These are phyloP conservation scores for Alethe castanea DNA, from an alignment of 2,113 vertebrate species.

Conservation along the genomic window DNA sequence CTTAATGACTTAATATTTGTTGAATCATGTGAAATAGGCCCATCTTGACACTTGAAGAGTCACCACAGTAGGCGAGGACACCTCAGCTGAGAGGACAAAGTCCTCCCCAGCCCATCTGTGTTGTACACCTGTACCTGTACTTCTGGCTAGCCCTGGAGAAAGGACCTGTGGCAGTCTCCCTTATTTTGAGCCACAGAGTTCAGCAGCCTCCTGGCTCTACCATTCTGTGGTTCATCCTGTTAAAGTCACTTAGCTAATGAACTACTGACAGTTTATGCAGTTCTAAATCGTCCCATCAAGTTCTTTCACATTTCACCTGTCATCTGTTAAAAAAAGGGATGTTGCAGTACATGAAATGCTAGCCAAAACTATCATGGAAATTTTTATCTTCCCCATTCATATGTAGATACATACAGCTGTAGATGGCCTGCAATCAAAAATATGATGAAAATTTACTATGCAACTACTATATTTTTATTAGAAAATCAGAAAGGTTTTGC, in stretches of 20 bases:
- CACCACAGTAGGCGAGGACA: rapidly evolving
- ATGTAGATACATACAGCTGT: neutral
- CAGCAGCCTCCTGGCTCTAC: neutral
- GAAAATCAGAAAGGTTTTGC: neutral
- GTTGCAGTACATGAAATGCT: neutral
- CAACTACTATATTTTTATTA: neutral
- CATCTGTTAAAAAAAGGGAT: neutral
- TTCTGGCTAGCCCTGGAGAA: neutral
- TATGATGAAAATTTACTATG: neutral
- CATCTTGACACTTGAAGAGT: neutral
- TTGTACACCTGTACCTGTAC: rapidly evolving
- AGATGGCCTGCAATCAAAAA: neutral
- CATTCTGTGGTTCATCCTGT: neutral
- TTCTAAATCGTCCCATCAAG: neutral
- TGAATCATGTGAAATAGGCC: neutral
- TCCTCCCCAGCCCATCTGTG: rapidly evolving
- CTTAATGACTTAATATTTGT: neutral
- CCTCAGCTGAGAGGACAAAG: rapidly evolving
- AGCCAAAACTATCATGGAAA: neutral
- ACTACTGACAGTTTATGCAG: neutral
- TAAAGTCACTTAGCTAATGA: neutral
- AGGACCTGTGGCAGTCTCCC: neutral
- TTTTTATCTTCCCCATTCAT: neutral
- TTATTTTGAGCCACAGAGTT: neutral
- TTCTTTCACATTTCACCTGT: neutral